Percentiles rank a stretch among this genome's conserved stretches.
Evolutionary conservation across 2,888 invertebrate genomes (phyloP).

Genomic region (Philereme transversata): DNA sequence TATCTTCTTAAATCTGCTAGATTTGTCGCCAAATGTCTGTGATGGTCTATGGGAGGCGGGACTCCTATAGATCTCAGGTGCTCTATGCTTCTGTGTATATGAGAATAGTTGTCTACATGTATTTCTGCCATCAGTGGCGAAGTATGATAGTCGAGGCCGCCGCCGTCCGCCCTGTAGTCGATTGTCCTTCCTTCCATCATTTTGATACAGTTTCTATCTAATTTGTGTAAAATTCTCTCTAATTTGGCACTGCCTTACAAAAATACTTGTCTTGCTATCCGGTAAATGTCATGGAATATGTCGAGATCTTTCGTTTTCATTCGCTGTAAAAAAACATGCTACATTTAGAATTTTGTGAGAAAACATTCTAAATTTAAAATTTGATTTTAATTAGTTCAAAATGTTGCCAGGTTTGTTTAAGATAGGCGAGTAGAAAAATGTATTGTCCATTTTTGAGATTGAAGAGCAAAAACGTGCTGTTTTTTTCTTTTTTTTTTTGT

Average conservation of each 20-base stretch:
- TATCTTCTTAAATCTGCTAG: conserved; percentile 78
- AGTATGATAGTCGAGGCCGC: conserved; percentile 87
- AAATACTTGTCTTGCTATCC: conserved; percentile 68
- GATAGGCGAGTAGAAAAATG: conserved; percentile 1
- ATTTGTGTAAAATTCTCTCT: conserved; percentile 65
- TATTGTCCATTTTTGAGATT: conserved; percentile 51
- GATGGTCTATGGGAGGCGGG: conserved; percentile 74
- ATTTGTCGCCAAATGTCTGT: conserved; percentile 76
- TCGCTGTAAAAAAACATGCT: conserved; percentile 62
- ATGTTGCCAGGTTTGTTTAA: conserved; percentile 50
- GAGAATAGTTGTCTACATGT: conserved; percentile 86
- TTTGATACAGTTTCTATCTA: conserved; percentile 76
- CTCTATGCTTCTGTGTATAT: conserved; percentile 87
- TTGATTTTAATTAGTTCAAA: conserved; percentile 44
- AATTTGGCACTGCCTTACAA: conserved; percentile 80
- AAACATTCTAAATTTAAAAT: background rate
- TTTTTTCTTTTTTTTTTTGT: conserved; percentile 56
- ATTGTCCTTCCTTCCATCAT: conserved; percentile 84
- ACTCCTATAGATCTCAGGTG: conserved; percentile 85
- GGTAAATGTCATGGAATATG: conserved; percentile 75
- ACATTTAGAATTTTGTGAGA: conserved; percentile 16
- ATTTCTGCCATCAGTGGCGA: conserved; percentile 88
- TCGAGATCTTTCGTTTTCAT: conserved; percentile 78
- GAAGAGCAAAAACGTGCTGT: conserved; percentile 55
- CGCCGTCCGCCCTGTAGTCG: conserved; percentile 83